phyloP scores from a whole-genome alignment of 2,797 vertebrate species.

The Hyperoplus lanceolatus region DNA sequence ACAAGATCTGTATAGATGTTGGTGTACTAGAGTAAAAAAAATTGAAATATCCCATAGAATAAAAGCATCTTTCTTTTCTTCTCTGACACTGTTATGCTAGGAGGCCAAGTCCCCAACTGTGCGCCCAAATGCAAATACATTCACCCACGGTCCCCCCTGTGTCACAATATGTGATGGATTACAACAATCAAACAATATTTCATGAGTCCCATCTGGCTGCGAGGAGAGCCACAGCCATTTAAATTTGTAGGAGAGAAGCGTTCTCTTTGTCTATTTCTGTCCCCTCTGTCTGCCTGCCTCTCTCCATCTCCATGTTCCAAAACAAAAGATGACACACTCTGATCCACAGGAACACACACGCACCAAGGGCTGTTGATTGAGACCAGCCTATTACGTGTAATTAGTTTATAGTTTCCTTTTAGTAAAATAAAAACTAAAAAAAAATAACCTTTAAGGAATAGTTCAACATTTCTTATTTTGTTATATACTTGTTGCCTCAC shows the following conservation, averaged over 20 bases:
- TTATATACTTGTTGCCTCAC: too few species aligned
- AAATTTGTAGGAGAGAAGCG: constrained; percentile 77
- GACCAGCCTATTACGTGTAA: constrained; percentile 4
- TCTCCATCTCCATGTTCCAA: constrained; percentile 38
- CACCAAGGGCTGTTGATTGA: constrained; percentile 31
- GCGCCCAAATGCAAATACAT: constrained; percentile 51
- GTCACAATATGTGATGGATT: constrained; percentile 81
- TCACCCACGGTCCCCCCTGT: constrained; percentile 47
- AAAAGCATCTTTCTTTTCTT: constrained; percentile 22
- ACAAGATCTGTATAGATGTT: not conserved
- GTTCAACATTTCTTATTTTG: too few species aligned
- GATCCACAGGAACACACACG: constrained; percentile 21
- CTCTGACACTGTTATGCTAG: constrained; percentile 45
- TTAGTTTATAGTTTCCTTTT: constrained; percentile 2
- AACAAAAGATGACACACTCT: constrained; percentile 35
- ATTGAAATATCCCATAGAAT: constrained; percentile 5
- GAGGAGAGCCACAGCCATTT: constrained; percentile 73
- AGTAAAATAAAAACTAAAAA: not conserved
- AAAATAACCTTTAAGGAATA: too few species aligned
- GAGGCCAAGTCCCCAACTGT: constrained; percentile 63
- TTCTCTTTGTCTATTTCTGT: constrained; percentile 80
- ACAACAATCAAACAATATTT: constrained; percentile 82
- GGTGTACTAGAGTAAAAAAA: not conserved
- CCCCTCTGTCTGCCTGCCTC: constrained; percentile 52
- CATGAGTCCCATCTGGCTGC: constrained; percentile 75